These are phyloP conservation scores for Gymnothorax reevesii DNA, from an alignment of 2,797 vertebrate genomes.

Conservation along the genomic window DNA sequence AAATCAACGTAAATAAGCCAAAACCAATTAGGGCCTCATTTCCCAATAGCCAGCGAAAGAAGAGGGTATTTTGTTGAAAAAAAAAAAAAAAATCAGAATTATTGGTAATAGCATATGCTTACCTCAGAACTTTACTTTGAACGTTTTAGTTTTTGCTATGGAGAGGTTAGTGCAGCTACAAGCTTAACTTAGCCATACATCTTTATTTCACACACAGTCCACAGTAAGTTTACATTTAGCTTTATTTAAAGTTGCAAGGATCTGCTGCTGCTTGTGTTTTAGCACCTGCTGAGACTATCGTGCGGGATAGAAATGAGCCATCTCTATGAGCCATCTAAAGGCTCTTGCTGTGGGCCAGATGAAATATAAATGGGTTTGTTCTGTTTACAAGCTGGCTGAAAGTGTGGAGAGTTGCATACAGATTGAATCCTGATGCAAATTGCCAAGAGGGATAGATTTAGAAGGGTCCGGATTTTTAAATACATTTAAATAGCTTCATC, in stretches of 20 bases:
- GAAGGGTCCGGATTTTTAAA: slow-evolving; percentile 12
- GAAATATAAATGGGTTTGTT: slow-evolving; percentile 67
- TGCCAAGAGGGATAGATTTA: slow-evolving; percentile 26
- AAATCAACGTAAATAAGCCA: too few species aligned
- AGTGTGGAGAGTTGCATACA: slow-evolving; percentile 44
- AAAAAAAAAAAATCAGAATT: neutral
- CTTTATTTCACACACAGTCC: neutral
- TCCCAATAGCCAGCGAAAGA: neutral
- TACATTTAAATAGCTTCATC: slow-evolving; percentile 29
- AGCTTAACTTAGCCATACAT: neutral
- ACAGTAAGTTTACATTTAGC: neutral
- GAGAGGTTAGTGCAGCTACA: neutral
- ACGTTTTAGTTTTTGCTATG: neutral
- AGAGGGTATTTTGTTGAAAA: neutral
- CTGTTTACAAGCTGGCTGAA: slow-evolving; percentile 46
- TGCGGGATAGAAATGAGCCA: slow-evolving; percentile 23
- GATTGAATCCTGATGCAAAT: slow-evolving; percentile 53
- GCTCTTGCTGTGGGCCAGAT: slow-evolving; percentile 62
- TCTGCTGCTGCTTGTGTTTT: slow-evolving; percentile 52
- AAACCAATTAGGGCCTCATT: too few species aligned
- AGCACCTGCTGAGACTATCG: slow-evolving; percentile 43
- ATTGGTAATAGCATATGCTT: neutral
- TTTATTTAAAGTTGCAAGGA: neutral
- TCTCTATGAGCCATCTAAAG: slow-evolving; percentile 43
- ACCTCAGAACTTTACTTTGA: neutral